phyloP scores from a whole-genome alignment of 1,140 invertebrate species.

The Batillaria attramentaria region DNA sequence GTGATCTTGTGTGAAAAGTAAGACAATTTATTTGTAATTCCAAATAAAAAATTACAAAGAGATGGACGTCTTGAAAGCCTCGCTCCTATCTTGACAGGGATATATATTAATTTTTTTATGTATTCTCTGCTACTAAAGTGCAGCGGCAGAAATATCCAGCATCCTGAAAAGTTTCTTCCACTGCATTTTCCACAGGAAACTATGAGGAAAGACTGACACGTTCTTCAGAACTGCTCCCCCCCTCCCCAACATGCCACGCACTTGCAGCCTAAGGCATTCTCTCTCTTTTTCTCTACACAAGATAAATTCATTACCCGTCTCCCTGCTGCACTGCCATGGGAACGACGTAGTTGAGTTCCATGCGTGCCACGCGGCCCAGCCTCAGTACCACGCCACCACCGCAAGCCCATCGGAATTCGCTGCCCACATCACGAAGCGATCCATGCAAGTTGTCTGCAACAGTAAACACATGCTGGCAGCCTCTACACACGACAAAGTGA shows the following conservation, averaged over 20 bases:
- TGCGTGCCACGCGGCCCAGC: slow-evolving; percentile 82
- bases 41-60: too few species aligned
- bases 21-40: too few species aligned
- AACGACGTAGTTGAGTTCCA: slow-evolving; percentile 90
- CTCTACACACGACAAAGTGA: too few species aligned
- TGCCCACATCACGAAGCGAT: slow-evolving; percentile 38
- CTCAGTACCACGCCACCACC: slow-evolving; percentile 74
- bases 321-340: slow-evolving; percentile 76
- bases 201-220: too few species aligned
- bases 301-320: slow-evolving; percentile 68
- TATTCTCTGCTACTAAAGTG: background rate
- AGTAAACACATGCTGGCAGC: too few species aligned
- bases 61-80: too few species aligned
- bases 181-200: background rate
- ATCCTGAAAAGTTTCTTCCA: background rate
- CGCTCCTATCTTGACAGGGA: slow-evolving; percentile 73
- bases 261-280: background rate
- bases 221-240: background rate
- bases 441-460: slow-evolving; percentile 26
- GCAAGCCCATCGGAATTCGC: slow-evolving; percentile 56
- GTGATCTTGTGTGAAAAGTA: too few species aligned
- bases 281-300: slow-evolving; percentile 7
- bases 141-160: background rate
- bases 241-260: background rate
- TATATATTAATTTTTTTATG: slow-evolving; percentile 10